Evolutionary conservation across 1,140 invertebrate genomes (phyloP).

Genomic region (Drosophila bocki): DNA sequence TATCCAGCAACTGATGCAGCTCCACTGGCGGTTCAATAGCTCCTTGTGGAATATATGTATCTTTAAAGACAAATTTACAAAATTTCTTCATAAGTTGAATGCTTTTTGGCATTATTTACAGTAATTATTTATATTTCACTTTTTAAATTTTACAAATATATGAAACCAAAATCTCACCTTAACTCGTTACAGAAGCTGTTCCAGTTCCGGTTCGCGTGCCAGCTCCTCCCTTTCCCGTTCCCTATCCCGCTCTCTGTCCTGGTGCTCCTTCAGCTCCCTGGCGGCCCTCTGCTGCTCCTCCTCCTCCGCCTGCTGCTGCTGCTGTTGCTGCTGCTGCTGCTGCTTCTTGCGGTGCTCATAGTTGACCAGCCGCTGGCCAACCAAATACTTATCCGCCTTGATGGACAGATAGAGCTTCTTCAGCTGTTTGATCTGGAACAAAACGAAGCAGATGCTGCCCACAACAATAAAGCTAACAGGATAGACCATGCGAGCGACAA

Average conservation of each 20-base stretch:
- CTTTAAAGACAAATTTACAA: slow-evolving; percentile 22
- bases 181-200: slow-evolving; percentile 37
- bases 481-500: slow-evolving; percentile 95
- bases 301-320: slow-evolving; percentile 75
- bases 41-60: slow-evolving; percentile 36
- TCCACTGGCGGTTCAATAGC: slow-evolving; percentile 43
- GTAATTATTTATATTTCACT: background rate
- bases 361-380: slow-evolving; percentile 97
- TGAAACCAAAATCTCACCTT: slow-evolving; percentile 12
- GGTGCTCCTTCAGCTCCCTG: slow-evolving; percentile 39
- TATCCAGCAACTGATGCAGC: slow-evolving; percentile 36
- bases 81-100: background rate
- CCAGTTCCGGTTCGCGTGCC: slow-evolving; percentile 17
- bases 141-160: slow-evolving; percentile 5
- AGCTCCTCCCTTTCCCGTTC: slow-evolving; percentile 13
- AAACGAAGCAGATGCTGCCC: slow-evolving; percentile 89
- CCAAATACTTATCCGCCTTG: slow-evolving; percentile 99
- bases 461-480: slow-evolving; percentile 93
- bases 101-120: background rate
- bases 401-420: slow-evolving; percentile 98
- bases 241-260: slow-evolving; percentile 53
- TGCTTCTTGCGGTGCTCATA: slow-evolving; percentile 93
- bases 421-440: slow-evolving; percentile 94
- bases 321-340: slow-evolving; percentile 77
- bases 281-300: slow-evolving; percentile 53